Conservation (phyloP, 2,888 invertebrate species). For the Drosophila anceps region DNA sequence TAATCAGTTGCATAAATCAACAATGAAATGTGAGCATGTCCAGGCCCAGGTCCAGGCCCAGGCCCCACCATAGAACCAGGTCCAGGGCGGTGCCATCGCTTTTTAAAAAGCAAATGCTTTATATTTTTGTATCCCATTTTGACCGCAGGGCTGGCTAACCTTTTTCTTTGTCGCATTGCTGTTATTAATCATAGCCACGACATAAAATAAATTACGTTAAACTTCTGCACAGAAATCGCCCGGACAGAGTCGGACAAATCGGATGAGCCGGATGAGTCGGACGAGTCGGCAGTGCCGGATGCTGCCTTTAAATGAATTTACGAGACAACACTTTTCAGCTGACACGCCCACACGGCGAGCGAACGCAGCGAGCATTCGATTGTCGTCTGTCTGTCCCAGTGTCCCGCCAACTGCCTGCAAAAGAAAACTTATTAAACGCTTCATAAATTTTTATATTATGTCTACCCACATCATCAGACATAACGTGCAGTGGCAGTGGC, state of each 20-base stretch:
- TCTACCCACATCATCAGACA: conserved; percentile 82
- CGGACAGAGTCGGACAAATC: conserved; percentile 24
- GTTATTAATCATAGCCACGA: conserved; percentile 78
- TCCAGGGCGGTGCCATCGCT: conserved; percentile 32
- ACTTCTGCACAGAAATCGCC: conserved; percentile 66
- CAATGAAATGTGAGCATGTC: conserved; percentile 48
- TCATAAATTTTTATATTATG: conserved; percentile 83
- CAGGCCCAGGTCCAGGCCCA: not conserved
- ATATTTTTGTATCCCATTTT: conserved; percentile 48
- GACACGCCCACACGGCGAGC: conserved; percentile 60
- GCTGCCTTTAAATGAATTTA: conserved; percentile 75
- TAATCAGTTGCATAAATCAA: conserved; percentile 80
- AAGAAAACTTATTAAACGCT: conserved; percentile 83
- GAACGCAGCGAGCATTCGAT: conserved; percentile 48
- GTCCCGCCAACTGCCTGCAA: conserved; percentile 40
- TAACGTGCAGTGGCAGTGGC: conserved; percentile 61
- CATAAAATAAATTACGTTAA: conserved; percentile 79
- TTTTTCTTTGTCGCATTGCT: conserved; percentile 57
- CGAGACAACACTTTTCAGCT: conserved; percentile 77
- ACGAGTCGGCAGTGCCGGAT: conserved; percentile 22
- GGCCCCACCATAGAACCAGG: not conserved
- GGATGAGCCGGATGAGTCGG: conserved; percentile 9
- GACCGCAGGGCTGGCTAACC: conserved; percentile 64
- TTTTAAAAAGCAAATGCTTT: conserved; percentile 55
- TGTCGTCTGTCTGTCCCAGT: conserved; percentile 30